Base-by-base conservation (phyloP, 2,888 invertebrate species). In the Leptinotarsa peninsularis region DNA sequence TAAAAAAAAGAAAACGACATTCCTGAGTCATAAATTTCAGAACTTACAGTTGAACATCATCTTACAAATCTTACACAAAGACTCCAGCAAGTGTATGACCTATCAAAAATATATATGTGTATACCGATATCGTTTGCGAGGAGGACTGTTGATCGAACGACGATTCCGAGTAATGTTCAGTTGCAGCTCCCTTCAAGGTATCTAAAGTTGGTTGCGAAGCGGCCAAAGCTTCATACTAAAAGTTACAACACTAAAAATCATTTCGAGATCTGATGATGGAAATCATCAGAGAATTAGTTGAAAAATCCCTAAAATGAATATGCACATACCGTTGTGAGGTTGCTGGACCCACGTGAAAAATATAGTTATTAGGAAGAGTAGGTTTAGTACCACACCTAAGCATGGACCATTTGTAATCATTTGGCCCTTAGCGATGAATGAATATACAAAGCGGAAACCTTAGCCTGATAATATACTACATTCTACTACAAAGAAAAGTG, bases 111-210 rank as follows among this genome's bases (percentile, higher is more conserved):
- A 70, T 71, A 70, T 60, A 50, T 74, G 56, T 82, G 84, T 85
- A 86, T 90, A 90, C 90, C 90, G 90, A 89, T 85, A 90, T 88
- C 82, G 87, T 86, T 80, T 83, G 82, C 73, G 86, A 79, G 75
- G 84, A 68, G 68, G 81, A 82, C 79, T 84, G 86, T 74, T 88
- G 88, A 81, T 89, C 89, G 79, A 86, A 88, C 78, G 87, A 85
- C 79, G 90, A 84, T 77, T 90, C 89, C 70, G 85, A 82, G 74
- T 87, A 85, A 80, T 85, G 84, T 78, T 86, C 86, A 67, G 82
- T 84, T 73, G 81, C 82, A 50, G 85, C 84, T 68, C 84, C 82
- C 80, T 83, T 86, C 78, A 83, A 78, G 71, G 81, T 79, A 75
- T 86, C 86, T 73, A 82, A 80, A 80, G 80, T 81, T 78, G 83